A percentile compares a stretch with the other conserved stretches of the same genome.
Evolutionary conservation across 2,888 invertebrate genomes (phyloP).

Genomic region (Hyles lineata): DNA sequence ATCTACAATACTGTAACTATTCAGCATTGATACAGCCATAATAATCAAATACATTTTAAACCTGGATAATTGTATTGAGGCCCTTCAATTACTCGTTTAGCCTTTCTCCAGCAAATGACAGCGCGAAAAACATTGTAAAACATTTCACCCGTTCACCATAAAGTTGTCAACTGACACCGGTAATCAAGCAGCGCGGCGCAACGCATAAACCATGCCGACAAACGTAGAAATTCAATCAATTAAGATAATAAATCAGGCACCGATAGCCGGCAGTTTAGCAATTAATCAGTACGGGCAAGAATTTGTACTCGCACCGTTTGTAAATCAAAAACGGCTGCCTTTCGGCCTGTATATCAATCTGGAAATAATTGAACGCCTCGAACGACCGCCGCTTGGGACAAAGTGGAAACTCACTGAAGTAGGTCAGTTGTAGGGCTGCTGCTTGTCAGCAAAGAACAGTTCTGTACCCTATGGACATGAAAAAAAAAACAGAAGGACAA

Average conservation of each 20-base stretch:
- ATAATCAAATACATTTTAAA: too few relatives aligned
- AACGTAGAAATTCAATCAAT: constrained; percentile 13
- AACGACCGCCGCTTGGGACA: constrained; percentile 10
- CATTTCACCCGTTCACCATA: background rate
- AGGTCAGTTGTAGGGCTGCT: constrained; percentile 5
- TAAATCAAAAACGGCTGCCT: constrained; percentile 23
- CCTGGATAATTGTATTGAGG: too few relatives aligned
- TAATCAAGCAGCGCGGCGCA: background rate
- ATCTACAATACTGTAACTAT: too few relatives aligned
- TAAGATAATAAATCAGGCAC: constrained; percentile 17
- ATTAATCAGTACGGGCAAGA: background rate
- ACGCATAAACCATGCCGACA: constrained; percentile 8
- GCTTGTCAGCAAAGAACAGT: background rate
- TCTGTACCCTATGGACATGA: background rate
- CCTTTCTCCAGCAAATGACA: too few relatives aligned
- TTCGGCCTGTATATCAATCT: constrained; percentile 21
- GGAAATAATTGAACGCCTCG: constrained; percentile 19
- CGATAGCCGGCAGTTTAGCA: constrained; percentile 21
- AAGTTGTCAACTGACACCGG: background rate
- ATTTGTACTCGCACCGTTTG: background rate
- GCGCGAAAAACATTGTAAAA: too few relatives aligned
- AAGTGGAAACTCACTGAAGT: constrained; percentile 17
- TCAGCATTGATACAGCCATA: too few relatives aligned
- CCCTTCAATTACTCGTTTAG: too few relatives aligned
- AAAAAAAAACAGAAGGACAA: too few relatives aligned